Percentiles rank a stretch among this genome's conserved stretches.
These are phyloP conservation scores for Bembecia ichneumoniformis DNA, from an alignment of 2,888 invertebrate genomes.

Conservation along the genomic window DNA sequence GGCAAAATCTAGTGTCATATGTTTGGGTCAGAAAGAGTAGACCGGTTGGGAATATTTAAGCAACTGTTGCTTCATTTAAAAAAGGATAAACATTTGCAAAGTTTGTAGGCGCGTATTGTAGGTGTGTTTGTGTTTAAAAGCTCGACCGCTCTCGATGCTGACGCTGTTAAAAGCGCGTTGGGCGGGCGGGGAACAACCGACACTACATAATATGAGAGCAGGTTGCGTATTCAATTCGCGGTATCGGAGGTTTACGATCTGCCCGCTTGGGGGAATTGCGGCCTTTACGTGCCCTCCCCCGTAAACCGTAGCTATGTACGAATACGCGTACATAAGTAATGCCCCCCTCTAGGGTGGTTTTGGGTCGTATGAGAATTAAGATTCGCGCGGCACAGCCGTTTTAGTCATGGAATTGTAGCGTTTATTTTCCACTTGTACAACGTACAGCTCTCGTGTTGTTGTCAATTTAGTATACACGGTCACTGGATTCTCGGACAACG, in stretches of 20 bases:
- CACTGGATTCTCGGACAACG: no score
- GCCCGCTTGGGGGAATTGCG: conserved; percentile 66
- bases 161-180: conserved; percentile 6
- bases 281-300: conserved; percentile 54
- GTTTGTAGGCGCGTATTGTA: no score
- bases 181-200: conserved; percentile 27
- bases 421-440: conserved; percentile 26
- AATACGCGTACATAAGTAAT: conserved; percentile 53
- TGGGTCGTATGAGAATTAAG: conserved; percentile 58
- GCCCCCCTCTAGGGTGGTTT: conserved; percentile 37
- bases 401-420: conserved; percentile 26
- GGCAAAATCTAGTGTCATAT: no score
- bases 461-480: no score
- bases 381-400: conserved; percentile 48
- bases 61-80: not conserved
- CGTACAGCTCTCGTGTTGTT: conserved; percentile 7
- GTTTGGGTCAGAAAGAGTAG: no score
- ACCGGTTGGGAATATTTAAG: not conserved
- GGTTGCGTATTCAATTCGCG: conserved; percentile 61
- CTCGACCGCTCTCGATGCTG: not conserved
- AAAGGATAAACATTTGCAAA: not conserved
- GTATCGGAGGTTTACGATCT: conserved; percentile 68
- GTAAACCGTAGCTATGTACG: conserved; percentile 34
- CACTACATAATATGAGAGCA: conserved; percentile 45
- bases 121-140: not conserved